These are phyloP conservation scores for Drosophila sp. DNA, from an alignment of 1,140 invertebrate species.

Conservation along the genomic window DNA sequence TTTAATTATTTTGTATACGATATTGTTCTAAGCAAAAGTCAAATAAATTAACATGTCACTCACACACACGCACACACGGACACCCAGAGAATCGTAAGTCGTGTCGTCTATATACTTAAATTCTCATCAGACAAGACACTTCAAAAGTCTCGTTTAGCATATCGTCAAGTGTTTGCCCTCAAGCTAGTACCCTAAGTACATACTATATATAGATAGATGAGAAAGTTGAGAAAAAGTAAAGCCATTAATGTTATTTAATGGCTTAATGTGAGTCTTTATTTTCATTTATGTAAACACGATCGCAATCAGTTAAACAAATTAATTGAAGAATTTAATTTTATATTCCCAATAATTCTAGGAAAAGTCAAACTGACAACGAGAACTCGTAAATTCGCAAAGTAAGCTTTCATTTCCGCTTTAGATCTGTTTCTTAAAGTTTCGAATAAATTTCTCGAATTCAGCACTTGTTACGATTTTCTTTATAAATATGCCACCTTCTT, in stretches of 20 bases:
- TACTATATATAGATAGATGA: constrained; percentile 6
- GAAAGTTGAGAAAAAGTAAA: not conserved
- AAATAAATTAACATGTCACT: constrained; percentile 79
- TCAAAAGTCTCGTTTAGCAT: constrained; percentile 39
- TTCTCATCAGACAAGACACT: constrained; percentile 21
- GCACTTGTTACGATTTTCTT: too few species aligned
- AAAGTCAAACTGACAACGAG: not conserved
- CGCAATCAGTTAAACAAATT: not conserved
- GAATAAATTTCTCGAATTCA: too few species aligned
- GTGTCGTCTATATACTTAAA: constrained; percentile 15
- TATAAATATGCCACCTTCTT: too few species aligned
- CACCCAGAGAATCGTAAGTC: constrained; percentile 4
- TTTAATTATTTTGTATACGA: constrained; percentile 73
- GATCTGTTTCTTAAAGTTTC: too few species aligned
- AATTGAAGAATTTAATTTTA: not conserved
- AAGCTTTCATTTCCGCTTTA: too few species aligned
- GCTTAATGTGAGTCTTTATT: not conserved
- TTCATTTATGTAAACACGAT: not conserved
- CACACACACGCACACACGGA: constrained; percentile 21
- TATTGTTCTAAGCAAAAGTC: constrained; percentile 70
- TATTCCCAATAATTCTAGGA: not conserved
- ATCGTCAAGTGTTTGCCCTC: constrained; percentile 6
- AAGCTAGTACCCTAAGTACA: constrained; percentile 6
- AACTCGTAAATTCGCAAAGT: too few species aligned
- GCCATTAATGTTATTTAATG: not conserved